Conservation (phyloP, 1,140 invertebrate genomes). For the Rhopalosiphum maidis region DNA sequence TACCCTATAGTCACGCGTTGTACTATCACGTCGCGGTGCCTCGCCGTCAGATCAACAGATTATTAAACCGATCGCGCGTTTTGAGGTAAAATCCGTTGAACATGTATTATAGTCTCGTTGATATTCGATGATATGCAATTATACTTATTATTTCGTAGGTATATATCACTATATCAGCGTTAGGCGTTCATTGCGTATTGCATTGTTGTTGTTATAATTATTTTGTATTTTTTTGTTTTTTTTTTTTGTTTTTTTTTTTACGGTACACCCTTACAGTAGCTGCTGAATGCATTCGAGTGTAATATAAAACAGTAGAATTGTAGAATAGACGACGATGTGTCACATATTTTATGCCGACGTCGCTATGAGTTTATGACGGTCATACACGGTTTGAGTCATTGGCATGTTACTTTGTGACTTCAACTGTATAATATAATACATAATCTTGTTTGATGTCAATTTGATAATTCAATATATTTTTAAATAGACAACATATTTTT, state of each 20-base stretch:
- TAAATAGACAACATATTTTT: not conserved
- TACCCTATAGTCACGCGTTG: not conserved
- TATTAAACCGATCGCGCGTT: constrained; percentile 28
- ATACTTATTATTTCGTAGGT: not conserved
- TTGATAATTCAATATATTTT: not conserved
- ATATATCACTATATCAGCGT: not conserved
- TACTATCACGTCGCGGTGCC: constrained; percentile 13
- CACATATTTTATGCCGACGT: not conserved
- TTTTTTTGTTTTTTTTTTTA: not conserved
- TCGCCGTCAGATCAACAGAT: constrained; percentile 40
- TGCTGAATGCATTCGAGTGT: not conserved
- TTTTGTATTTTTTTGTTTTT: too few relatives aligned
- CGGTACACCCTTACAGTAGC: not conserved
- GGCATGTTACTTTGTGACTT: constrained; percentile 20
- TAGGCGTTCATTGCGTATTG: not conserved
- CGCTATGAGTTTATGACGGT: not conserved
- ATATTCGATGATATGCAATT: not conserved
- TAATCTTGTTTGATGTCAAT: not conserved
- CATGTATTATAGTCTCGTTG: not conserved
- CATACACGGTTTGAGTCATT: not conserved
- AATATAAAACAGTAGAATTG: not conserved
- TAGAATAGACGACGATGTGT: not conserved
- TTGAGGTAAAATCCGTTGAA: constrained; percentile 32
- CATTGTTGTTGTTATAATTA: not conserved
- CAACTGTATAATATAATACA: not conserved